These are phyloP conservation scores for Periparus ater DNA, from an alignment of 2,797 vertebrate species.

Conservation along the genomic window DNA sequence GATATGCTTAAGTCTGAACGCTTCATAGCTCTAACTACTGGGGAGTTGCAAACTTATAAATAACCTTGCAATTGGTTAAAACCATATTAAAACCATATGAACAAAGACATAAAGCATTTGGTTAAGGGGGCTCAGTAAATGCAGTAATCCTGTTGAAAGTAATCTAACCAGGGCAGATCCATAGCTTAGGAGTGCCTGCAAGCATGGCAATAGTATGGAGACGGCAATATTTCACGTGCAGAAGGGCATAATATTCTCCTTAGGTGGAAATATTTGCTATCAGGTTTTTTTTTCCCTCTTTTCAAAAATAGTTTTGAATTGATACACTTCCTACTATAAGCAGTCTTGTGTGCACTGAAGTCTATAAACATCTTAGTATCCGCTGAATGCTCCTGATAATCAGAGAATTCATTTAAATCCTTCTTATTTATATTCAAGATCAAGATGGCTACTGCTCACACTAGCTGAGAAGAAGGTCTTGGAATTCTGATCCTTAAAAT, in stretches of 20 bases:
- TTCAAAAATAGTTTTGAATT: not conserved
- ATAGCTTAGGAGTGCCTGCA: constrained; percentile 12
- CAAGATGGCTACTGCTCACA: not conserved
- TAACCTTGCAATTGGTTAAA: constrained; percentile 91
- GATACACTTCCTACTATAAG: not conserved
- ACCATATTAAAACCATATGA: constrained; percentile 93
- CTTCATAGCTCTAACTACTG: constrained; percentile 91
- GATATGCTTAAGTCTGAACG: constrained; percentile 91
- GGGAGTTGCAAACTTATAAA: constrained; percentile 93
- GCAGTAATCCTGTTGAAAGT: constrained; percentile 74
- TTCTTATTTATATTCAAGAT: not conserved
- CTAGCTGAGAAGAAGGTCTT: not conserved
- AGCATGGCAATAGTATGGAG: constrained; percentile 1
- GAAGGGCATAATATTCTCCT: not conserved
- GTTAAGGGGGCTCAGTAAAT: constrained; percentile 71
- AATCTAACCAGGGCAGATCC: constrained; percentile 64
- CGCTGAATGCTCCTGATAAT: not conserved
- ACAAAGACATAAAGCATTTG: constrained; percentile 75
- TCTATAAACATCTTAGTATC: not conserved
- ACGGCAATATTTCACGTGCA: not conserved
- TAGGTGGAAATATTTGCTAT: not conserved
- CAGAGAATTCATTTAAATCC: not conserved
- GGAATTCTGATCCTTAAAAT: not conserved
- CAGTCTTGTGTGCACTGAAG: not conserved
- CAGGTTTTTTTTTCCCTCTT: not conserved